Base-by-base conservation (phyloP, 2,797 vertebrate genomes). In the Enteromius viviparus region DNA sequence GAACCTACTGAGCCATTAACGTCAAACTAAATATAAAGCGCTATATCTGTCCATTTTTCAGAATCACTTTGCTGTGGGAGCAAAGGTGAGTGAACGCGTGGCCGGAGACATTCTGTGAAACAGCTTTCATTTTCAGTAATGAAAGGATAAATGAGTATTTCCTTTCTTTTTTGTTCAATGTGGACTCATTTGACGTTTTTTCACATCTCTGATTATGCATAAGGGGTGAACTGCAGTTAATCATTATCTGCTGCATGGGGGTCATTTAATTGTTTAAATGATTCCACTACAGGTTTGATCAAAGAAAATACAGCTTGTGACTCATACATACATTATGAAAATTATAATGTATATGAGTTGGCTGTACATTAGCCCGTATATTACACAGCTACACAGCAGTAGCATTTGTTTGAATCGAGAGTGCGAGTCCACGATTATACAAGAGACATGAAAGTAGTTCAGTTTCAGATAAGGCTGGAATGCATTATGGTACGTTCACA, bases 1-100 rank as follows among this genome's bases (percentile, higher is more conserved):
- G 55, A 82, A 66, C 15, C 17, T 53, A 55, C 66, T 53, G 71
- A 76, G 72, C 60, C 80, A 76, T 68, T 76, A 75, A 66, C n/a
- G 34, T 55, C 65, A 77, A 40, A 64, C 79, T 81, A 51, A 81
- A 64, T 85, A 71, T 68, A 72, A 71, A 72, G 58, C 19, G 2
- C 9, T 23, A 23, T 62, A 60, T 49, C 42, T 51, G 40, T 62
- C 29, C 34, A 40, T 79, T 74, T 69, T 53, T 83, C 65, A 69
- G n/a, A 79, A 65, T 72, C 65, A 68, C 23, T 70, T 15, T 23
- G 40, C 23, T 1, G 14, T 49, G 49, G 34, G 60, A 60, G 49
- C 69, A 81, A 72, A 64, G 69, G 69, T 75, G 37, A 72, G 19
- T 7, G 60, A 74, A 75, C n/a, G 29, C 0, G 0, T 76, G 64